These are phyloP conservation scores for Antitype chi DNA, from an alignment of 2,888 invertebrate species.

Conservation along the genomic window DNA sequence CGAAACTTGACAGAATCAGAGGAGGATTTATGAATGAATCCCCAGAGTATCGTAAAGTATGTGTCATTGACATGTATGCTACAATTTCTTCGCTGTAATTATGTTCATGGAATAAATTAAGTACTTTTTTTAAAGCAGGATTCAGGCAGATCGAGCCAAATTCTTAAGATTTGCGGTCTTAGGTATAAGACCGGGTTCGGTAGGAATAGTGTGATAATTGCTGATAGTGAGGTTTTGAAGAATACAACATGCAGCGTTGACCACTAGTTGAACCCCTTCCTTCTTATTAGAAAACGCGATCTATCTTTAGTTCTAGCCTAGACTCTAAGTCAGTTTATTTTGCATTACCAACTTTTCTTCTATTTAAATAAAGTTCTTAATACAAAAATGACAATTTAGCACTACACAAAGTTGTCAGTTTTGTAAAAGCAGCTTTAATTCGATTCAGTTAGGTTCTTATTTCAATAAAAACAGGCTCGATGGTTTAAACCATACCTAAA, in stretches of 20 bases:
- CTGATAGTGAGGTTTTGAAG: background rate
- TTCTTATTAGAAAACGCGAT: too few species aligned
- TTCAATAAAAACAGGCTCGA: too few species aligned
- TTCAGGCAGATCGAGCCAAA: background rate
- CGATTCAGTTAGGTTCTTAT: too few species aligned
- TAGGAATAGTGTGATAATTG: background rate
- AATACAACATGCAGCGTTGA: background rate
- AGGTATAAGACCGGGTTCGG: too few species aligned
- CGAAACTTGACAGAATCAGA: constrained; percentile 5
- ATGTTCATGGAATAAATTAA: constrained; percentile 11
- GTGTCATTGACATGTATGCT: constrained; percentile 14
- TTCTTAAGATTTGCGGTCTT: background rate
- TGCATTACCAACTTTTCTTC: too few species aligned
- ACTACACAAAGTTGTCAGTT: too few species aligned
- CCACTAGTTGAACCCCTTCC: background rate
- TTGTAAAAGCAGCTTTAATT: too few species aligned
- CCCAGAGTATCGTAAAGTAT: constrained; percentile 11
- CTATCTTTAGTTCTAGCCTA: too few species aligned
- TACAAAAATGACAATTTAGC: too few species aligned
- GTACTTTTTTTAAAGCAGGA: background rate
- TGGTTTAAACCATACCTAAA: too few species aligned
- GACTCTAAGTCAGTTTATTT: too few species aligned
- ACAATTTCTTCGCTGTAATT: background rate
- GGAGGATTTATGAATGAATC: constrained; percentile 5
- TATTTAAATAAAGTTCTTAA: too few species aligned